Evolutionary conservation across 2,113 vertebrate species (phyloP), one percentile per base, ranked within the genome.

Genomic region (Pomatorhinus ruficollis): DNA sequence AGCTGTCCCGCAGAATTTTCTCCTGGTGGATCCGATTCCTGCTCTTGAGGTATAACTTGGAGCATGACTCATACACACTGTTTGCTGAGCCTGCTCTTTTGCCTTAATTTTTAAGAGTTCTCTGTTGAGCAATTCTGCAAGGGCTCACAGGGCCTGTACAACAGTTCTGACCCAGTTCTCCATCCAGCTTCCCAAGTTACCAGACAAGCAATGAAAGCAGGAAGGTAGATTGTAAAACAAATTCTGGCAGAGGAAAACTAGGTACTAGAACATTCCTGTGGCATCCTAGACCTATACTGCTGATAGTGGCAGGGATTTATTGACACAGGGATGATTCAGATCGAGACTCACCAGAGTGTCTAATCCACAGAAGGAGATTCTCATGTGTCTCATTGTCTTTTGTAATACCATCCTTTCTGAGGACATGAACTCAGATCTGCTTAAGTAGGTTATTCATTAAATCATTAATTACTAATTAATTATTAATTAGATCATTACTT

Each of bases 221-320:
- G 13, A 75, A 80, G 30, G 2, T 39, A 37, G 52, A 57, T 17
- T 22, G 45, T 15, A 54, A 72, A 84, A 75, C 54, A 8, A 40
- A 14, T 2, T 40, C 17, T 45, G 11, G 8, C 30, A 85, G 44
- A 47, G 22, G 20, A 88, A 66, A 85, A 42, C 16, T 6, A 68
- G 15, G 19, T 30, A 75, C 44, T 47, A 52, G 35, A 60, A 68
- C 12, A 64, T 45, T 60, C 5, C 56, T 49, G 28, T 15, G 35
- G 27, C 1, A 1, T 45, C 25, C 9, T 3, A n/a, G 11, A 40
- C 61, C 15, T 49, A 4, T 23, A 15, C 3, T 52, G 12, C 54
- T 70, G 23, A 30, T 30, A 61, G 40, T 37, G 25, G 33, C 66
- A 4, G 5, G 12, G 18, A 79, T 84, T 81, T 59, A n/a, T 11